These are phyloP conservation scores for Eumacrocentrus americanus DNA, from an alignment of 2,888 invertebrate species.

Conservation along the genomic window DNA sequence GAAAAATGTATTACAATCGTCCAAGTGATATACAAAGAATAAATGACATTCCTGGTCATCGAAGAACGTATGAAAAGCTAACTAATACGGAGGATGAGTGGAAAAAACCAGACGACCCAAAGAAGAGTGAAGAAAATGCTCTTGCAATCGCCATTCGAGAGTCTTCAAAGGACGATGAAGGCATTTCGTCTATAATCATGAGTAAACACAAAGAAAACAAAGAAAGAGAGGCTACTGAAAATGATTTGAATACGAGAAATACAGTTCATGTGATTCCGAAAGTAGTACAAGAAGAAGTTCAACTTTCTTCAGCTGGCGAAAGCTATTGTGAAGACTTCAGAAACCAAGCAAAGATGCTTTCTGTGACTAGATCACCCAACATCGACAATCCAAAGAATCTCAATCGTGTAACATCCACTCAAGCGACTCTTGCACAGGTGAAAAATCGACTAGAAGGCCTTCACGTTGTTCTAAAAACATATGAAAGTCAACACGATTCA, in stretches of 20 bases:
- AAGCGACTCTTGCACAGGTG: slow-evolving; percentile 40
- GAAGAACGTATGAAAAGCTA: background rate
- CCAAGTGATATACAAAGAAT: background rate
- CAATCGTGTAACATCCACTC: slow-evolving; percentile 25
- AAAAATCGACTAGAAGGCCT: slow-evolving; percentile 45
- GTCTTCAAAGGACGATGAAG: background rate
- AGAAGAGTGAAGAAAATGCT: background rate
- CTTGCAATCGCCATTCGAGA: background rate
- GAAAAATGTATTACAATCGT: background rate
- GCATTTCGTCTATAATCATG: background rate
- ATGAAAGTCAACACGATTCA: slow-evolving; percentile 27
- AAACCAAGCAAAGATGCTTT: background rate
- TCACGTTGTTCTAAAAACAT: slow-evolving; percentile 42
- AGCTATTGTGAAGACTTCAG: background rate
- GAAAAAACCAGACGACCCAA: background rate
- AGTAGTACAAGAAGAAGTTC: background rate
- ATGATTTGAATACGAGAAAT: background rate
- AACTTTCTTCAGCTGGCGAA: background rate
- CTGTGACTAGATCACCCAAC: background rate
- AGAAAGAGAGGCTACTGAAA: background rate
- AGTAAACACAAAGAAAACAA: background rate
- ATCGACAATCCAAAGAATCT: slow-evolving; percentile 9
- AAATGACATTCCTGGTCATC: background rate
- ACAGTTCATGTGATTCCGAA: background rate
- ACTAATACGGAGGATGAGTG: background rate